phyloP scores from a whole-genome alignment of 64 coral and sea anemone genomes.

The Cladopsammia gracilis region DNA sequence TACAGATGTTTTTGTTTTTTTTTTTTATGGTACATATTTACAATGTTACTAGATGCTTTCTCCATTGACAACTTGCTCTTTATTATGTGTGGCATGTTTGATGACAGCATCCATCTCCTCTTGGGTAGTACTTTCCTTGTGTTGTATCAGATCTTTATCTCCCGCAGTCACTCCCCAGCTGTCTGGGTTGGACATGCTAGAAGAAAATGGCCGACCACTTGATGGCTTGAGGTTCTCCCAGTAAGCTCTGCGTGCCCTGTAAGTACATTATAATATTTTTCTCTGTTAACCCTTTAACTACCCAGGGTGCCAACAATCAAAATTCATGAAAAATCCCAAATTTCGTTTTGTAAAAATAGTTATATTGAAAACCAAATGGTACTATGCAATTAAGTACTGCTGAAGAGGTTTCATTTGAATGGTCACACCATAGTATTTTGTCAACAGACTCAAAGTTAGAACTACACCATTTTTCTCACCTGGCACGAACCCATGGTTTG shows the following conservation, averaged over 20 bases:
- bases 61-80: background rate
- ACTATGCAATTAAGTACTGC: too few species aligned
- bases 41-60: too few species aligned
- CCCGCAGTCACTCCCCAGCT: constrained; percentile 91
- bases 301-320: too few species aligned
- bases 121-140: constrained; percentile 75
- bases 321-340: too few species aligned
- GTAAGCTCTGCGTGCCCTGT: constrained; percentile 77
- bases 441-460: too few species aligned
- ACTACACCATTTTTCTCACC: constrained; percentile 33
- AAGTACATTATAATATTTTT: background rate
- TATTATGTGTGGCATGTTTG: background rate
- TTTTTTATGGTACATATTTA: background rate
- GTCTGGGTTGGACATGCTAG: constrained; percentile 62
- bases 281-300: background rate
- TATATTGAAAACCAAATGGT: too few species aligned
- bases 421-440: too few species aligned
- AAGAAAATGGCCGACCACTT: constrained; percentile 78
- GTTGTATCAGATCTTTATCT: constrained; percentile 75
- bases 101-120: constrained; percentile 83
- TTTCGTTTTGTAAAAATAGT: too few species aligned
- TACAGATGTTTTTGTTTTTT: too few species aligned
- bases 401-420: too few species aligned
- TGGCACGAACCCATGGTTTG: constrained; percentile 95
- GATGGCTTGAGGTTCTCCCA: constrained; percentile 92